Base-by-base conservation (phyloP, 2,797 vertebrate genomes). In the Schizopygopsis pylzovi region DNA sequence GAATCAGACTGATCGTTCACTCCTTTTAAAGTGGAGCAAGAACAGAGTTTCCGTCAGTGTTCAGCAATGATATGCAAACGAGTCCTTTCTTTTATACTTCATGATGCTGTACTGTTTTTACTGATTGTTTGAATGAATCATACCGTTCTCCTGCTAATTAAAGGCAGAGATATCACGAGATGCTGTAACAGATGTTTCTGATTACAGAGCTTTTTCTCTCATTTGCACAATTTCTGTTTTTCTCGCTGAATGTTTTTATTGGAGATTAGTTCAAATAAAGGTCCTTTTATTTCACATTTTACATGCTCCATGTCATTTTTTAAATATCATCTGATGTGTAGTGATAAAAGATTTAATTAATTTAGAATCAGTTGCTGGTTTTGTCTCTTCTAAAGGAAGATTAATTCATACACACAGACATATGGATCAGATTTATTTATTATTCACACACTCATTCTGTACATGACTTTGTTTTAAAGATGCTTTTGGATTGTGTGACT, bases 221-320 rank as follows among this genome's bases (percentile, higher is more conserved):
- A 83, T 83, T 83, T 83, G 82, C 82, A 83, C 82, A 63, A 7
- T 28, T 33, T 49, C n/a, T 52, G 71, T 49, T 49, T 73, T 45
- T 79, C 39, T 79, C 77, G 63, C 15, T 43, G 39, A 20, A 79
- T 39, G 6, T 43, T 0, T 65, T 56, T 45, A 22, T 47, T 63
- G 28, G 79, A 81, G 25, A 28, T 10, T 28, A 15, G 39, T 33
- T 82, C 61, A 25, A 83, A 76, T 76, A 76, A 83, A 76, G 43
- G 59, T 41, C 18, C 20, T 49, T 33, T 83, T 65, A n/a, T 76
- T 39, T 76, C 71, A 76, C 12, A 11, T 75, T 63, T 49, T 20
- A 37, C 0, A 39, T 75, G 37, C 3, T 70, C 28, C 43, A 4
- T 41, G 16, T 54, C 7, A 6, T 43, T 4, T 61, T 25, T 12